A percentile compares a stretch with the other conserved stretches of the same genome.
Conservation (phyloP, 2,113 vertebrate genomes). For the Microtus richardsoni region DNA sequence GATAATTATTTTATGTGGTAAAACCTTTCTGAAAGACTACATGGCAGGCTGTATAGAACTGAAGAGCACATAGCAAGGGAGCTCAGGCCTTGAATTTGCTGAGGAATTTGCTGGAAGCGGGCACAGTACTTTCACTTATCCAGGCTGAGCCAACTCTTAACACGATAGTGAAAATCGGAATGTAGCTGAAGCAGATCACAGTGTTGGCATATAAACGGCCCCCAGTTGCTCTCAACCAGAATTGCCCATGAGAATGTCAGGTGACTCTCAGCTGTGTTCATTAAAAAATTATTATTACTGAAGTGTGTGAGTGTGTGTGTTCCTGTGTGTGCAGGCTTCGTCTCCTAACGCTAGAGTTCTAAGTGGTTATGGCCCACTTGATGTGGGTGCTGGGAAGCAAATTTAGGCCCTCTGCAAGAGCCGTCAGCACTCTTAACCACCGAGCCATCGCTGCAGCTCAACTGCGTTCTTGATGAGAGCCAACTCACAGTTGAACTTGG, state of each 20-base stretch:
- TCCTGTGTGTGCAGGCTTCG: neutral
- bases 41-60: neutral
- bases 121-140: neutral
- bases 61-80: neutral
- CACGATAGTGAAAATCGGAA: neutral
- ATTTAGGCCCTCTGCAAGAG: neutral
- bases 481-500: neutral
- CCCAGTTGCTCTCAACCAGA: neutral
- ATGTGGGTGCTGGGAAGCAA: neutral
- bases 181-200: too few relatives aligned
- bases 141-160: neutral
- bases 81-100: neutral
- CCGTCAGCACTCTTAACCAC: neutral
- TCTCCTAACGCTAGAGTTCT: neutral
- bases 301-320: neutral
- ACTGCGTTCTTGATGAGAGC: neutral
- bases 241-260: neutral
- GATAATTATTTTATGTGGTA: neutral
- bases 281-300: neutral
- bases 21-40: conserved; percentile 16
- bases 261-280: neutral
- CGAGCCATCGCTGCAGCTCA: neutral
- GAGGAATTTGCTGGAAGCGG: neutral
- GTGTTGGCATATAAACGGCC: too few relatives aligned
- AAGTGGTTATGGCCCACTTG: neutral